Conservation (phyloP, 1,140 invertebrate species). For the Solenopsis invicta region DNA sequence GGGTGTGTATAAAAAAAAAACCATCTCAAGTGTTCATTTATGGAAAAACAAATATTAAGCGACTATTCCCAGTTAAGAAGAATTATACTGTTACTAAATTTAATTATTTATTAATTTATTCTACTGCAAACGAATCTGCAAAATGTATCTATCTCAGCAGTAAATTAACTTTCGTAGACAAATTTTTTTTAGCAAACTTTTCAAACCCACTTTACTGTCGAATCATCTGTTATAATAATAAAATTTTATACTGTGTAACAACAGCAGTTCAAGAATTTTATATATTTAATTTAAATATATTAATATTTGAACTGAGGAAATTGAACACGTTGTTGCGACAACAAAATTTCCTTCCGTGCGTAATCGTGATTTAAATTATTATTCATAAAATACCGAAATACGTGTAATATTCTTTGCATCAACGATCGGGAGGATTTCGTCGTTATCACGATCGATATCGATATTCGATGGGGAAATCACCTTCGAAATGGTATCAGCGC, state of each 20-base stretch:
- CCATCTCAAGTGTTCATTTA: too few relatives aligned
- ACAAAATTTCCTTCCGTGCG: not conserved
- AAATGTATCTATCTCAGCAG: not conserved
- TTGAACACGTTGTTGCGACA: not conserved
- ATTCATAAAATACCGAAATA: not conserved
- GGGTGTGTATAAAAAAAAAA: too few relatives aligned
- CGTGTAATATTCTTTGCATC: not conserved
- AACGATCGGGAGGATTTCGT: not conserved
- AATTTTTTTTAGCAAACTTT: not conserved
- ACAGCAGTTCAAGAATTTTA: too few relatives aligned
- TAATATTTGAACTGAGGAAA: too few relatives aligned
- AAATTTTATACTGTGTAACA: not conserved
- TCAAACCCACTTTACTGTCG: not conserved
- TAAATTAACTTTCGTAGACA: not conserved
- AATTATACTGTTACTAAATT: not conserved
- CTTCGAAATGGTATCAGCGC: constrained; percentile 17
- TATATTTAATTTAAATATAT: too few relatives aligned
- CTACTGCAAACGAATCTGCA: not conserved
- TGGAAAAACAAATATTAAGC: too few relatives aligned
- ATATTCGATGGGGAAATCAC: not conserved
- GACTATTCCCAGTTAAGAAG: not conserved
- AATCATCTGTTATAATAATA: not conserved
- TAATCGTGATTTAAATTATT: constrained; percentile 1
- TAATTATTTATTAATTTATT: not conserved
- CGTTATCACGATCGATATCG: not conserved